These are phyloP conservation scores for Tiaroga cobitis DNA, from an alignment of 2,797 vertebrate genomes.

Conservation along the genomic window DNA sequence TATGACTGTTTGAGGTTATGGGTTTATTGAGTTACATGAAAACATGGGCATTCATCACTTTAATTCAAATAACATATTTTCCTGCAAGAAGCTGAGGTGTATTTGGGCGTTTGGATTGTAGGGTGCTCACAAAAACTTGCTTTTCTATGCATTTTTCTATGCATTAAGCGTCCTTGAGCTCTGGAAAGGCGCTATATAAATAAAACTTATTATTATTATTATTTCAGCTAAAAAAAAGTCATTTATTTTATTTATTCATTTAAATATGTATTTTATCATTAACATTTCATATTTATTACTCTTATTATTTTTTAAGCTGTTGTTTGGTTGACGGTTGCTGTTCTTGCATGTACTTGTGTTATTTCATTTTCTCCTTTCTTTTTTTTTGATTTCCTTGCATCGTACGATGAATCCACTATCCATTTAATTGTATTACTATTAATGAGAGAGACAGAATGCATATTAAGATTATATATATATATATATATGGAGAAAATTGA, in stretches of 20 bases:
- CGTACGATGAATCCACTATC: not conserved
- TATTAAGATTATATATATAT: too few species aligned
- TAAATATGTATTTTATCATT: not conserved
- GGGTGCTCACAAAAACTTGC: not conserved
- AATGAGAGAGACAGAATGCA: not conserved
- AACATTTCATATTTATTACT: not conserved
- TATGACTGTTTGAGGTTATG: not conserved
- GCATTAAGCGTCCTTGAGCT: too few species aligned
- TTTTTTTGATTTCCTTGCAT: not conserved
- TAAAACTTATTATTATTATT: too few species aligned
- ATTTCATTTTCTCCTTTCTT: too few species aligned
- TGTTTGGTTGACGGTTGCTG: too few species aligned
- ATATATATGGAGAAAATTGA: too few species aligned
- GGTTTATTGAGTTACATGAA: not conserved
- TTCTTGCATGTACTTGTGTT: too few species aligned
- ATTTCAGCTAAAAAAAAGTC: not conserved
- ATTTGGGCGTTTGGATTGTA: not conserved
- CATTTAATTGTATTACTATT: not conserved
- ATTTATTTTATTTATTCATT: not conserved
- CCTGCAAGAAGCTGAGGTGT: not conserved
- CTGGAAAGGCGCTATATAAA: too few species aligned
- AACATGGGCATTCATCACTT: constrained; percentile 12
- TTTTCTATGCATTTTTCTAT: constrained; percentile 3
- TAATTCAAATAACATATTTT: not conserved
- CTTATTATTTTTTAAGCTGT: too few species aligned